Conservation (phyloP, 2,888 invertebrate species). For the Mechanitis messenoides region DNA sequence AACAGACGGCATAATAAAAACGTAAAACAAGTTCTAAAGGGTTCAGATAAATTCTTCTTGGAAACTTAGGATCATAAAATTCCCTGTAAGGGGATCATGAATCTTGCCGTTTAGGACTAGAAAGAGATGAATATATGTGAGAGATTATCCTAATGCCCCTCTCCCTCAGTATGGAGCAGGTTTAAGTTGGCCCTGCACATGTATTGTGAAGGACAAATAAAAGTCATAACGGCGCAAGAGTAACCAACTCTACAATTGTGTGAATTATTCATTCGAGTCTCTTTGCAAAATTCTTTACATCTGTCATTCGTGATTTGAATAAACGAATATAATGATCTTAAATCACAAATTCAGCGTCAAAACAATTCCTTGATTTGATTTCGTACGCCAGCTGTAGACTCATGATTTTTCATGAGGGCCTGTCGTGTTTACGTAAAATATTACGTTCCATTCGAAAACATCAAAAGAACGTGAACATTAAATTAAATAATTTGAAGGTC, state of each 20-base stretch:
- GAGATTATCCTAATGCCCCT: constrained; percentile 54
- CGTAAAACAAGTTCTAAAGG: constrained; percentile 45
- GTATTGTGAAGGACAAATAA: constrained; percentile 58
- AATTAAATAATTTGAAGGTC: not conserved
- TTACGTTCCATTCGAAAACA: constrained; percentile 1
- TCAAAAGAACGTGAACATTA: not conserved
- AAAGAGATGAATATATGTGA: constrained; percentile 53
- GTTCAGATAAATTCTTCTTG: constrained; percentile 62
- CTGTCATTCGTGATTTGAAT: constrained; percentile 31
- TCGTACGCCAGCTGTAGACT: constrained; percentile 14
- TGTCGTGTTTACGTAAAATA: constrained; percentile 7
- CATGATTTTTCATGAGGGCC: constrained; percentile 10
- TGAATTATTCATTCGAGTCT: constrained; percentile 54
- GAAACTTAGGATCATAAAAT: constrained; percentile 63
- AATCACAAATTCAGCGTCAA: constrained; percentile 18
- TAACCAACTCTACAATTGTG: constrained; percentile 48
- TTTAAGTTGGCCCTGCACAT: constrained; percentile 35
- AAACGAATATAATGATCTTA: constrained; percentile 21
- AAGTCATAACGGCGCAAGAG: constrained; percentile 62
- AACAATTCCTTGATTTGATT: constrained; percentile 21
- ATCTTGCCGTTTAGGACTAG: constrained; percentile 59
- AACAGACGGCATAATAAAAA: constrained; percentile 24
- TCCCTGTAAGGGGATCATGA: constrained; percentile 59
- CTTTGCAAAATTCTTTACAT: constrained; percentile 37
- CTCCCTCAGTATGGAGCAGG: constrained; percentile 45